Conservation (phyloP, 2,888 invertebrate species). For the Coronaproctus castanopsis region DNA sequence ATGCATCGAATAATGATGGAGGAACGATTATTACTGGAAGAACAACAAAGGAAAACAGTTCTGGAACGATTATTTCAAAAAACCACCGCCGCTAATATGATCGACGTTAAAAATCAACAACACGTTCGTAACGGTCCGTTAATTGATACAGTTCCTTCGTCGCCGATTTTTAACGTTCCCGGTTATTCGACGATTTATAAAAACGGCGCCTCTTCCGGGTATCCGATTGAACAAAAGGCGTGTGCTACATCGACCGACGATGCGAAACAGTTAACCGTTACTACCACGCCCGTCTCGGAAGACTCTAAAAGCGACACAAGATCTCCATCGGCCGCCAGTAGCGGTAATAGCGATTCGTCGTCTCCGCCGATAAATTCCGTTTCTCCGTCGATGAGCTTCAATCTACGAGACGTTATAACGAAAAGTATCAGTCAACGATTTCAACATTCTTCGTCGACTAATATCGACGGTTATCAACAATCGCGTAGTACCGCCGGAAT, state of each 20-base stretch:
- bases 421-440: constrained; percentile 66
- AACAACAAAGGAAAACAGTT: constrained; percentile 28
- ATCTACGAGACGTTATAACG: constrained; percentile 71
- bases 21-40: too few relatives aligned
- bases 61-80: constrained; percentile 22
- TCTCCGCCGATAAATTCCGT: constrained; percentile 24
- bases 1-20: constrained; percentile 36
- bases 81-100: constrained; percentile 20
- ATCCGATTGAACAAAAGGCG: constrained; percentile 27
- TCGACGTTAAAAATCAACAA: constrained; percentile 16
- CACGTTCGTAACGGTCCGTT: too few relatives aligned
- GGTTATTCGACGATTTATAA: constrained; percentile 21
- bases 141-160: constrained; percentile 16
- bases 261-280: too few relatives aligned
- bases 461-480: constrained; percentile 7
- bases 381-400: constrained; percentile 36
- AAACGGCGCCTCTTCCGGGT: constrained; percentile 21
- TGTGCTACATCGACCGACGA: too few relatives aligned
- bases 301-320: constrained; percentile 12
- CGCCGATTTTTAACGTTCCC: constrained; percentile 28
- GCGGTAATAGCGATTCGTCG: constrained; percentile 17
- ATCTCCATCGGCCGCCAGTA: constrained; percentile 11
- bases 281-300: background rate
- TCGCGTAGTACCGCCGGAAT: constrained; percentile 32
- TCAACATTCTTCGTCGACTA: constrained; percentile 17